These are phyloP conservation scores for Paradoxurus hermaphroditus DNA, from an alignment of 2,113 vertebrate species.

Conservation along the genomic window DNA sequence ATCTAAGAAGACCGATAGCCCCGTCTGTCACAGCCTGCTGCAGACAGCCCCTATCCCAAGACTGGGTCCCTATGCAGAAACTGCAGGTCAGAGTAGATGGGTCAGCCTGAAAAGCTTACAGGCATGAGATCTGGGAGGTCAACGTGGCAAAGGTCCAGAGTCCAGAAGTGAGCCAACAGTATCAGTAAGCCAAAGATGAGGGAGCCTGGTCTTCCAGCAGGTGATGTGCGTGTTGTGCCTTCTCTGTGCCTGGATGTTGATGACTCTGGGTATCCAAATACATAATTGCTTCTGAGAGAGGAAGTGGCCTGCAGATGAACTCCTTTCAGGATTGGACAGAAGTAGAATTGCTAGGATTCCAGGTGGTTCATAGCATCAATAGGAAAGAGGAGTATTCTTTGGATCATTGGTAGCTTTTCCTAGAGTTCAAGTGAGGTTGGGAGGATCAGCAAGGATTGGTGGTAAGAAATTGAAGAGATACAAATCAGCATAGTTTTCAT, in stretches of 20 bases:
- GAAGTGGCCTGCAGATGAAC: neutral
- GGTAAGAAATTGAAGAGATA: neutral
- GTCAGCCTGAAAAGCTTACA: neutral
- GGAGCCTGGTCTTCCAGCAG: neutral
- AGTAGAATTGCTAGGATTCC: neutral
- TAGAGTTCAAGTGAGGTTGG: neutral
- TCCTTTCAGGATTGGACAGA: neutral
- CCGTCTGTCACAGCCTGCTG: rapidly evolving
- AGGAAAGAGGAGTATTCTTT: neutral
- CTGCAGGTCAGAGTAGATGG: neutral
- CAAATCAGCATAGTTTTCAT: neutral
- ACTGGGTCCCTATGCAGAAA: neutral
- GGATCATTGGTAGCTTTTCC: neutral
- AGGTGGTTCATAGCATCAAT: neutral
- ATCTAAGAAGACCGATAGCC: neutral
- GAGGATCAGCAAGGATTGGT: neutral
- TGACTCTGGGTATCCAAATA: neutral
- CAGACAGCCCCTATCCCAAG: neutral
- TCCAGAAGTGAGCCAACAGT: neutral
- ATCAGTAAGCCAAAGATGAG: neutral
- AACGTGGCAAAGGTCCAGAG: neutral
- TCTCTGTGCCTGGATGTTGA: neutral
- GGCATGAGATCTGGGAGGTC: neutral
- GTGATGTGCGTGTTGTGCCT: neutral
- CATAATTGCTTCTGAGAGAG: neutral